Evolutionary conservation across 2,797 vertebrate species (phyloP), one percentile per base, ranked within the genome.

Genomic region (Urophycis tenuis): DNA sequence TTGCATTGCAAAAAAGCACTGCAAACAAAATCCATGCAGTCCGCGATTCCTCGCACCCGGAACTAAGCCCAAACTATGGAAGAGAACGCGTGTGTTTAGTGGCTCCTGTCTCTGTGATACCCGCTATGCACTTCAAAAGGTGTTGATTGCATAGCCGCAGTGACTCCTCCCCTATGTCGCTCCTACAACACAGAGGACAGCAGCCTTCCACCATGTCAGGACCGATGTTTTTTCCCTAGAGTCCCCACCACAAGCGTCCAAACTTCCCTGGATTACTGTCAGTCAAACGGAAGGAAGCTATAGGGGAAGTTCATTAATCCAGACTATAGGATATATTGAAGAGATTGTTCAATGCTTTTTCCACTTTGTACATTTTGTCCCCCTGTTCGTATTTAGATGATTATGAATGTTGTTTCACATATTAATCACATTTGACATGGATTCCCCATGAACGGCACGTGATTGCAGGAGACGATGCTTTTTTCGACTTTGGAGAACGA

Each of bases 11-110:
- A 87, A 80, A 87, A 84, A 86, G 86, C 90, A 92, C 89, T 77
- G 85, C 90, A 92, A 89, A 89, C 81, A 53, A 86, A 89, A 86
- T 69, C 84, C 91, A 92, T 92, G 91, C 91, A 88, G 70, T 75
- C 76, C 81, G 84, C 85, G 87, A 81, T 81, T 85, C 86, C 87
- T 77, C 74, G 78, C 75, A 75, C 60, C n/a, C 83, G 64, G 69
- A 86, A 84, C 82, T 74, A 86, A 84, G 86, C 87, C 85, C 86
- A 87, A 81, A 89, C 85, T 81, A 83, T 79, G 71, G 85, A 77
- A 85, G 78, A 74, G n/a, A n/a, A n/a, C n/a, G 86, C 75, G 74
- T 39, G 5, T 19, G 19, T 7, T 53, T 53, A 53, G 12, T 53
- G 19, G 17, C 7, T 53, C 45, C 45, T 53, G 19, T 53, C 45